Evolutionary conservation across 2,888 invertebrate species (phyloP).

Genomic region (Idaea biselata): DNA sequence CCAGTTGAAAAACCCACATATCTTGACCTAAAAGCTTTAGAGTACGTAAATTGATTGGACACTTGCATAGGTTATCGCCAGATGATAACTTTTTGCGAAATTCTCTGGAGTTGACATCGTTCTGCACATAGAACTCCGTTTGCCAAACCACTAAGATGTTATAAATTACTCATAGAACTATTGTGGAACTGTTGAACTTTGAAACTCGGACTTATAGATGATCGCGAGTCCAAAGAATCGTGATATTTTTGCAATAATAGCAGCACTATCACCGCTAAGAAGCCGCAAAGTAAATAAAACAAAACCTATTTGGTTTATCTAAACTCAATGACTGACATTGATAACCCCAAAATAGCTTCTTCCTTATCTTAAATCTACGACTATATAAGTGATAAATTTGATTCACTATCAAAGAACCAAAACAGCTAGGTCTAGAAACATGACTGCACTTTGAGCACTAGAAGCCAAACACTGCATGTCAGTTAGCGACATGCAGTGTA

Average conservation of each 20-base stretch:
- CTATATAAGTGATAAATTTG: not conserved
- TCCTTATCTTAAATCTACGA: not conserved
- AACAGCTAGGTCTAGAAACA: not conserved
- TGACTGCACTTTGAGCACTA: too few relatives aligned
- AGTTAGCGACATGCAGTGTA: too few relatives aligned
- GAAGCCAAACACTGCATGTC: too few relatives aligned
- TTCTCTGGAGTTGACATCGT: constrained; percentile 19
- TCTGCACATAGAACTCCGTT: not conserved
- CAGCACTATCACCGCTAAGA: not conserved
- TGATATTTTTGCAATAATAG: not conserved
- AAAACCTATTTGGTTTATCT: not conserved
- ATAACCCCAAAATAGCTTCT: not conserved
- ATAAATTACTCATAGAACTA: not conserved
- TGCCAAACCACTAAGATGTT: not conserved
- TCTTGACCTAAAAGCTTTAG: constrained; percentile 13
- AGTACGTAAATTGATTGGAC: constrained; percentile 26
- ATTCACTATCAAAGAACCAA: not conserved
- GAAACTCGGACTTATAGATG: not conserved
- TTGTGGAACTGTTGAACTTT: not conserved
- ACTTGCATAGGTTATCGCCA: constrained; percentile 60
- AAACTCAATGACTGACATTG: not conserved
- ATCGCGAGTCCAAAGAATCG: not conserved
- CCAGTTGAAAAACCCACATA: constrained; percentile 11
- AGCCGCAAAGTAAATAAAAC: not conserved
- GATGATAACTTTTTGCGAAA: constrained; percentile 57